These are phyloP conservation scores for Bombus confusus DNA, from an alignment of 1,140 invertebrate species.

Conservation along the genomic window DNA sequence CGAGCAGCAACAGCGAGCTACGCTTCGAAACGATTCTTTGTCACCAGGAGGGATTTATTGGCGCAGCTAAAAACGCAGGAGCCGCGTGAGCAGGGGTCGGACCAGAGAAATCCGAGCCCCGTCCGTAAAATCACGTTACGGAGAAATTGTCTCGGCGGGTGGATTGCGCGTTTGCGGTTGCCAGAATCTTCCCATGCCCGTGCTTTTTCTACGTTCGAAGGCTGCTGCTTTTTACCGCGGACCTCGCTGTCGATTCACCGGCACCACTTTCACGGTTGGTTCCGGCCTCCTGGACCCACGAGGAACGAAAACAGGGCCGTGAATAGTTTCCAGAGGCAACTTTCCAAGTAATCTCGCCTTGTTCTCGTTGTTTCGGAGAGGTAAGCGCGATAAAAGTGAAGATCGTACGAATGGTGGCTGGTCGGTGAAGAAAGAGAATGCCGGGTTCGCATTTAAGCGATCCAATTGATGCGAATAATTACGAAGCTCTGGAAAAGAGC, in stretches of 20 bases:
- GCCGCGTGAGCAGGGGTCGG: not conserved
- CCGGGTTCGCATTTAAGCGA: not conserved
- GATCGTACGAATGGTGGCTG: too few relatives aligned
- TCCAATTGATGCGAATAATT: constrained; percentile 46
- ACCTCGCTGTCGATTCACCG: too few relatives aligned
- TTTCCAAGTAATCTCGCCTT: not conserved
- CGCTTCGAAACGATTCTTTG: constrained; percentile 28
- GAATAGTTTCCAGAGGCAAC: not conserved
- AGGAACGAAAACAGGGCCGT: too few relatives aligned
- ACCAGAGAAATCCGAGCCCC: constrained; percentile 26
- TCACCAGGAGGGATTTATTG: constrained; percentile 22
- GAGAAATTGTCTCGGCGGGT: constrained; percentile 8
- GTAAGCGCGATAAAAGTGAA: not conserved
- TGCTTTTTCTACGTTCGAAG: not conserved
- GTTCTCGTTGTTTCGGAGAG: not conserved
- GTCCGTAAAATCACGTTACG: constrained; percentile 36
- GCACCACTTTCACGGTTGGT: not conserved
- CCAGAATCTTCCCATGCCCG: not conserved
- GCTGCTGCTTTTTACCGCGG: not conserved
- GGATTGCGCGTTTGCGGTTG: not conserved
- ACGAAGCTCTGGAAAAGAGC: constrained; percentile 26
- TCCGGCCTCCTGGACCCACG: too few relatives aligned
- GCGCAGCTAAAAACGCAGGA: not conserved
- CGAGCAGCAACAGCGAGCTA: not conserved
- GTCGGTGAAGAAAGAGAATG: not conserved